Evolutionary conservation across 1,140 invertebrate species (phyloP).

Genomic region (Sogatella furcifera): DNA sequence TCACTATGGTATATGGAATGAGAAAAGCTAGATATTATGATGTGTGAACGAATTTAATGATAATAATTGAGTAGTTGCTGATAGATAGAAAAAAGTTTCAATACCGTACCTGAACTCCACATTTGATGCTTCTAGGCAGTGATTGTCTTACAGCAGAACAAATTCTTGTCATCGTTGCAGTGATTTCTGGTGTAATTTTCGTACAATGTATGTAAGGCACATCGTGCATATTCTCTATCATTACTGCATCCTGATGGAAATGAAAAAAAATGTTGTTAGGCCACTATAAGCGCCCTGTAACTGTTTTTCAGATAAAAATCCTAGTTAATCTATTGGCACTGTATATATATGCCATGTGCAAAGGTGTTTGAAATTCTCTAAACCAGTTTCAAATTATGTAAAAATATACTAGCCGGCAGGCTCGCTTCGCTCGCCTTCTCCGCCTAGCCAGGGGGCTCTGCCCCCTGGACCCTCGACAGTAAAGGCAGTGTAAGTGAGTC

Average conservation of each 20-base stretch:
- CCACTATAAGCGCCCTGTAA: too few relatives aligned
- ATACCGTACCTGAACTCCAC: slow-evolving; percentile 54
- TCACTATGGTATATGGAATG: too few relatives aligned
- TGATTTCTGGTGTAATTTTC: slow-evolving; percentile 53
- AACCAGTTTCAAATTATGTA: too few relatives aligned
- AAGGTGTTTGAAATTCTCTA: neutral
- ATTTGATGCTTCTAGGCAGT: slow-evolving; percentile 36
- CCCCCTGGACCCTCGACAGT: too few relatives aligned
- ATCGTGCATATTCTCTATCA: slow-evolving; percentile 84
- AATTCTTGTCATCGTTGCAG: slow-evolving; percentile 54
- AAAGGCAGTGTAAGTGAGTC: too few relatives aligned
- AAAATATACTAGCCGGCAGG: too few relatives aligned
- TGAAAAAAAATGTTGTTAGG: slow-evolving; percentile 15
- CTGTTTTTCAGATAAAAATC: neutral
- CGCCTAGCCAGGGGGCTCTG: too few relatives aligned
- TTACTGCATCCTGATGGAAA: slow-evolving; percentile 60
- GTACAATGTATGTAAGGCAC: slow-evolving; percentile 55
- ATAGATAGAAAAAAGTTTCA: neutral
- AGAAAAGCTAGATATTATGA: too few relatives aligned
- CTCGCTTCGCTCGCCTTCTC: too few relatives aligned
- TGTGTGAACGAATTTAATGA: too few relatives aligned
- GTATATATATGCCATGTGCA: neutral
- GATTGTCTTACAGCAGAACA: slow-evolving; percentile 41
- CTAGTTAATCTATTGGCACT: neutral
- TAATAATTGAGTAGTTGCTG: too few relatives aligned